Evolutionary conservation across 2,888 invertebrate genomes (phyloP), one percentile per base, ranked within the genome.

Genomic region (Coelogynopora nodosa): DNA sequence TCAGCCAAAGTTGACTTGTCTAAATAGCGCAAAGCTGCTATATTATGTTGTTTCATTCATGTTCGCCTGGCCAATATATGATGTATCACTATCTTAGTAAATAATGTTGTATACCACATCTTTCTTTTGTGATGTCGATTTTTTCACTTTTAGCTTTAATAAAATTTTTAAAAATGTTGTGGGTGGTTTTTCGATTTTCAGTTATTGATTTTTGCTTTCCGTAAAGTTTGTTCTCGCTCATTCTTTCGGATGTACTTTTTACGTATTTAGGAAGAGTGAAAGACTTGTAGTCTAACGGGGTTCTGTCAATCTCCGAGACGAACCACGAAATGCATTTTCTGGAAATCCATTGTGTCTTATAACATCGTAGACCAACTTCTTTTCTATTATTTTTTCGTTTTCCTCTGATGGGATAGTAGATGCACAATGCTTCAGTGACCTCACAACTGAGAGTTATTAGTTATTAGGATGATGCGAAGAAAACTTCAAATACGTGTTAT

Each of bases 391-490:
- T 74, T 74, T 74, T 10, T 74, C 74, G 5, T 74, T 74, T 74
- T 74, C 74, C 74, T 23, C 74, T n/a, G 74, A 74, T 5, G 23
- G 74, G 74, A 74, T 74, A 74, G 74, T 74, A 74, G 74, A 74
- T 26, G 74, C 27, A 26, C 27, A 26, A 74, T 74, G 74, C 23
- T 74, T 74, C 5, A 74, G 74, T 74, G 74, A 74, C 74, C 74
- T 74, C 74, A 74, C 74, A 74, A 74, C 74, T 26, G 23, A 74
- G 74, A 74, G 74, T 74, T 74, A n/a, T 74, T 74, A 26, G 23
- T 26, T 74, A 74, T 74, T 74, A n/a, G 74, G 74, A 74, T 74
- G 74, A 74, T 74, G 74, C 74, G 74, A 74, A 74, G 74, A 74
- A 74, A 74, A 49, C 5, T 74, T 74, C 23, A 74, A 74, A 74